phyloP scores from a whole-genome alignment of 2,888 invertebrate genomes.

The Eueremaeus valkanovi region DNA sequence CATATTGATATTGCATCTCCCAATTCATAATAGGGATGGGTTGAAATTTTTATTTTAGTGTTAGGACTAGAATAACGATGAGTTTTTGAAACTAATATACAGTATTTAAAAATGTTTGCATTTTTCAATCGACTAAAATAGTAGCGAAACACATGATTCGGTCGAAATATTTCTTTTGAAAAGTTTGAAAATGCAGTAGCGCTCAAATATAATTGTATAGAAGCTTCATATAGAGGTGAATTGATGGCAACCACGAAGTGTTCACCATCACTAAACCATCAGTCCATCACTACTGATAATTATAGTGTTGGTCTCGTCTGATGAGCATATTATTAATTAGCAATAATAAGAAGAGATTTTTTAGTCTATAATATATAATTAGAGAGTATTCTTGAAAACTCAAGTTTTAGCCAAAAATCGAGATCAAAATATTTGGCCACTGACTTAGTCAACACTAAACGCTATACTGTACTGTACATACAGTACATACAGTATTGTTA shows the following conservation, averaged over 20 bases:
- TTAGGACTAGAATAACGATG: background rate
- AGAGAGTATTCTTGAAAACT: conserved; percentile 9
- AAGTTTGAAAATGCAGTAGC: conserved; percentile 21
- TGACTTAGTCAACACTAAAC: conserved; percentile 3
- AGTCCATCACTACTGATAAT: conserved; percentile 26
- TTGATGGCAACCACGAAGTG: conserved; percentile 31
- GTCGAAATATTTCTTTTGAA: background rate
- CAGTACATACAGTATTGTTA: no score
- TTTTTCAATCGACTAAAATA: background rate
- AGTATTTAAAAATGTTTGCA: background rate
- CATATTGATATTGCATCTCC: no score
- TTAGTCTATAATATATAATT: conserved; percentile 19
- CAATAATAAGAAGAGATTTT: conserved; percentile 13
- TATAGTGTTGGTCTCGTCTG: conserved; percentile 16
- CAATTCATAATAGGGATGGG: background rate
- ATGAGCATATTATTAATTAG: conserved; percentile 29
- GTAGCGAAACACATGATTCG: conserved; percentile 14
- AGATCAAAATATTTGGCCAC: conserved; percentile 21
- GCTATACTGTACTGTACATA: no score
- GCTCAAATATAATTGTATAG: conserved; percentile 4
- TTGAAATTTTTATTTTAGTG: background rate
- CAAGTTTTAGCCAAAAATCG: background rate
- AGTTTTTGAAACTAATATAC: background rate
- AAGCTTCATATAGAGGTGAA: background rate
- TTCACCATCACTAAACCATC: conserved; percentile 24